Evolutionary conservation across 2,797 vertebrate genomes (phyloP), one percentile per base, ranked within the genome.

Genomic region (Crocidura indochinensis): DNA sequence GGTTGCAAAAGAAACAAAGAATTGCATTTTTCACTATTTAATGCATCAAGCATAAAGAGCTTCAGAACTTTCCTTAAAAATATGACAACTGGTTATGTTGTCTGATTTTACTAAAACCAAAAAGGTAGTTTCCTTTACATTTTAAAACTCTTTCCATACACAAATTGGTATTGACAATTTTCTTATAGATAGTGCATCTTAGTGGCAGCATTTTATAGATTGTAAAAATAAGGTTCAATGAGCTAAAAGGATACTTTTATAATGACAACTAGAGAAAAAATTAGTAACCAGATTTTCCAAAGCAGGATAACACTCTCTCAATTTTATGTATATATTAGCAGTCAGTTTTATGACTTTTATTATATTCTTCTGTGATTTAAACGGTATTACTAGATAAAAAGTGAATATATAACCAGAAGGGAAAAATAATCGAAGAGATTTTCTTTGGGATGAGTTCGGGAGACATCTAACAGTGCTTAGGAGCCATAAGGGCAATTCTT

Each of bases 1-100:
- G 84, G 67, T 65, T 65, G 64, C 12, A 44, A 10, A 4, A 27
- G 49, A 72, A 84, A 78, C 38, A 38, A 38, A 92, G 78, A 80
- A 14, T 78, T 69, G 67, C 73, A 87, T 96, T 90, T 49, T 56
- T 10, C 83, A 56, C 14, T 77, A 60, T 38, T 71, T 87, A 89
- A 31, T 10, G 1, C 84, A 72, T 64, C 26, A 82, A 2, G 65
- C 46, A 72, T 51, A 46, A 82, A 44, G 8, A 69, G 15, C 67
- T 93, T 81, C 56, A 60, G 20, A 60, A 60, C 14, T 60, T 60
- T 65, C 27, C 8, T 65, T 38, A 38, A 38, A 38, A 38, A 38
- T 38, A 27, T 26, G 44, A 74, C 0, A 78, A 17, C 3, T 68
- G 3, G 71, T 15, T 72, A 44, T 56, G 22, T 38, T 14, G 38